Percentiles rank a stretch among this genome's conserved stretches.
phyloP scores from a whole-genome alignment of 2,888 invertebrate species.

The Andrena flavipes region DNA sequence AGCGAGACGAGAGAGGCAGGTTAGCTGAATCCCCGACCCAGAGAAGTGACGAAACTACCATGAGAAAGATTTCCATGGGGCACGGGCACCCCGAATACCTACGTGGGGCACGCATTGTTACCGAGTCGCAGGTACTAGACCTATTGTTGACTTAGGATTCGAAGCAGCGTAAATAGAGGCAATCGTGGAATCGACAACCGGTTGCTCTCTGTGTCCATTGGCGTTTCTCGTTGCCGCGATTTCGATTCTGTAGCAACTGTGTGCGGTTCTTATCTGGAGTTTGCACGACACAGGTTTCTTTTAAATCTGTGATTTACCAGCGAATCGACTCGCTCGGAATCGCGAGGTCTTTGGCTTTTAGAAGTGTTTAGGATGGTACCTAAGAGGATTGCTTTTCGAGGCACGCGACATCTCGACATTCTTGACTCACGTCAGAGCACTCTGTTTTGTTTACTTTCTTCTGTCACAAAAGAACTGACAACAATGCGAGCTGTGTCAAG shows the following conservation, averaged over 20 bases:
- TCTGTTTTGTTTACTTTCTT: neutral
- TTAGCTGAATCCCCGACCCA: slow-evolving; percentile 18
- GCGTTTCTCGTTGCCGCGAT: slow-evolving; percentile 25
- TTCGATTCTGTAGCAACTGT: slow-evolving; percentile 44
- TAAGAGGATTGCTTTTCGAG: neutral
- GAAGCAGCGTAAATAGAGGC: slow-evolving; percentile 55
- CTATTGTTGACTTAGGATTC: slow-evolving; percentile 67
- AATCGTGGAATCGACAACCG: slow-evolving; percentile 17
- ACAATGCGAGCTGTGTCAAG: neutral
- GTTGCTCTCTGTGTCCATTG: neutral
- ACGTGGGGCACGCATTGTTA: slow-evolving; percentile 52
- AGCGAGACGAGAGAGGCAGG: neutral
- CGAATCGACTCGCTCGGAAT: neutral
- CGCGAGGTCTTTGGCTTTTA: no score
- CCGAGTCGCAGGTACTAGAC: slow-evolving; percentile 44
- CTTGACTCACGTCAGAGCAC: no score
- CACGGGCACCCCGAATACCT: slow-evolving; percentile 12
- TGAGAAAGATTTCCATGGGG: slow-evolving; percentile 55
- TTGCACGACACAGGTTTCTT: slow-evolving; percentile 8
- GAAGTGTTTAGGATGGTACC: no score
- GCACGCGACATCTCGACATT: neutral
- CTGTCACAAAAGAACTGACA: neutral
- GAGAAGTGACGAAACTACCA: slow-evolving; percentile 48
- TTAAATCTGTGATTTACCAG: neutral
- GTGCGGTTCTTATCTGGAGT: slow-evolving; percentile 48